Conservation (phyloP, 2,888 invertebrate genomes). For the Drosophila gaucha region DNA sequence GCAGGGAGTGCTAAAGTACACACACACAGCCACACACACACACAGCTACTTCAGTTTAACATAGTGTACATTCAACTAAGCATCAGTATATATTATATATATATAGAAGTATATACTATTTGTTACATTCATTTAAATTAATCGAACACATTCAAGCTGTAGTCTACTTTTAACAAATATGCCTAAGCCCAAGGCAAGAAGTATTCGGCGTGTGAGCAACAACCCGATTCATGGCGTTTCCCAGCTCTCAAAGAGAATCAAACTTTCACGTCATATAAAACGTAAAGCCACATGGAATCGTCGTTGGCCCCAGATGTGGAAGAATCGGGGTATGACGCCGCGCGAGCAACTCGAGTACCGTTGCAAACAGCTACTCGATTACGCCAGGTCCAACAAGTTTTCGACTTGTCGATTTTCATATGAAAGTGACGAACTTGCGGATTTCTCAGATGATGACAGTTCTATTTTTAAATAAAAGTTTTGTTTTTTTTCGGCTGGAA, state of each 20-base stretch:
- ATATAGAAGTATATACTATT: too few species aligned
- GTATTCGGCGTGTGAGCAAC: neutral
- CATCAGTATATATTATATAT: neutral
- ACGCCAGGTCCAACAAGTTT: too few species aligned
- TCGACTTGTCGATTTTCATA: too few species aligned
- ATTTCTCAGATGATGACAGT: too few species aligned
- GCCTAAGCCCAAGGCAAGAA: neutral
- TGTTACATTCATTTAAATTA: too few species aligned
- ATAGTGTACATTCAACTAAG: neutral
- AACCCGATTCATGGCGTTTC: neutral
- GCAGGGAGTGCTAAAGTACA: conserved; percentile 4
- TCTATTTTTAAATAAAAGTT: too few species aligned
- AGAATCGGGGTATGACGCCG: too few species aligned
- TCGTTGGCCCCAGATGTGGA: neutral
- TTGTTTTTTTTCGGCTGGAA: too few species aligned
- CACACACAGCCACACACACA: neutral
- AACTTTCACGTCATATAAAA: neutral
- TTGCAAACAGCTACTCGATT: too few species aligned
- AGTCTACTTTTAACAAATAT: neutral
- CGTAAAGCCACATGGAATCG: neutral
- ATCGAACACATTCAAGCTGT: too few species aligned
- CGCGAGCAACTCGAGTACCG: too few species aligned
- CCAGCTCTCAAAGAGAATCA: neutral
- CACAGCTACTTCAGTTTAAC: neutral
- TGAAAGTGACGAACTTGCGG: too few species aligned